phyloP scores from a whole-genome alignment of 1,140 invertebrate species.

The Bombyx mori region ASM3026992v2 NC_085111.1:11151501-11152000 shows the following conservation, averaged over 20 bases:
- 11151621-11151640: constrained; percentile 49
- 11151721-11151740: constrained; percentile 54
- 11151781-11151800: constrained; percentile 52
- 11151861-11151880: constrained; percentile 26
- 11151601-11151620: constrained; percentile 46
- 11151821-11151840: constrained; percentile 43
- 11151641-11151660: constrained; percentile 50
- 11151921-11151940: constrained; percentile 50
- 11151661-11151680: constrained; percentile 64
- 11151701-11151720: constrained; percentile 32
- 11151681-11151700: constrained; percentile 43
- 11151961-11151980: constrained; percentile 43
- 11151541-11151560: constrained; percentile 58
- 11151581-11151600: constrained; percentile 39
- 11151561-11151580: constrained; percentile 49
- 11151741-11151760: constrained; percentile 55
- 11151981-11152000: constrained; percentile 46
- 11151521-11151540: constrained; percentile 47
- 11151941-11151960: constrained; percentile 41
- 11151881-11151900: constrained; percentile 44
- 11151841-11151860: constrained; percentile 24
- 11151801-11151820: constrained; percentile 43
- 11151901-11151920: constrained; percentile 29
- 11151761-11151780: constrained; percentile 42
- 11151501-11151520: constrained; percentile 31